A percentile compares a stretch with the other conserved stretches of the same genome.
Conservation (phyloP, 2,797 vertebrate species). For the Gobionotothen gibberifrons region DNA sequence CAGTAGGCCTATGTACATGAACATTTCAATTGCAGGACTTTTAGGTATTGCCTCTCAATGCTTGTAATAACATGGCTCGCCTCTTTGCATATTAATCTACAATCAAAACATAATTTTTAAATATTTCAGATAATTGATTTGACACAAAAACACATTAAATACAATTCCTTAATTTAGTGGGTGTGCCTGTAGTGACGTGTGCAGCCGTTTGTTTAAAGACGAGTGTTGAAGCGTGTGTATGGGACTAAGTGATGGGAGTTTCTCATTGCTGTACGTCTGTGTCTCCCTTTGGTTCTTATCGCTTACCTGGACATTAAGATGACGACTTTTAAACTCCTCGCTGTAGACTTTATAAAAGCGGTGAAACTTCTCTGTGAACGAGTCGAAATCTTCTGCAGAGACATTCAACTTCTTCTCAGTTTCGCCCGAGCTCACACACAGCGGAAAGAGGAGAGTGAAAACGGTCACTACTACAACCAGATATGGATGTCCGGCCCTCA, state of each 20-base stretch:
- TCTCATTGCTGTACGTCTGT: neutral
- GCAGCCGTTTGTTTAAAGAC: neutral
- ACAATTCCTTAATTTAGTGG: neutral
- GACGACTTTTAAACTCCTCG: constrained; percentile 48
- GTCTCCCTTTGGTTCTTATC: neutral
- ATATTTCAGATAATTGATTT: no score
- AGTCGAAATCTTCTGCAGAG: constrained; percentile 21
- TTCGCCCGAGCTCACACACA: neutral
- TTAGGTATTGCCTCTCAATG: neutral
- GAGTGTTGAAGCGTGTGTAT: neutral
- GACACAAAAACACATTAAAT: no score
- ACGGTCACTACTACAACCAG: rapidly evolving
- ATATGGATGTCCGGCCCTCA: constrained; percentile 11
- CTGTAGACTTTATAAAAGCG: constrained; percentile 37
- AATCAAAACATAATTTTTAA: rapidly evolving
- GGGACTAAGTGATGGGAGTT: neutral
- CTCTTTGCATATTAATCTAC: no score
- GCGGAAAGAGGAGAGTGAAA: neutral
- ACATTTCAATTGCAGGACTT: neutral
- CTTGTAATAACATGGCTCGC: no score
- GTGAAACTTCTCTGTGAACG: constrained; percentile 46
- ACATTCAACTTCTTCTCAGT: neutral
- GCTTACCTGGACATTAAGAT: constrained; percentile 61
- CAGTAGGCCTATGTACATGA: neutral
- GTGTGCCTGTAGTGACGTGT: neutral